phyloP scores from a whole-genome alignment of 1,140 invertebrate genomes.

The Cotesia glomerata region DNA sequence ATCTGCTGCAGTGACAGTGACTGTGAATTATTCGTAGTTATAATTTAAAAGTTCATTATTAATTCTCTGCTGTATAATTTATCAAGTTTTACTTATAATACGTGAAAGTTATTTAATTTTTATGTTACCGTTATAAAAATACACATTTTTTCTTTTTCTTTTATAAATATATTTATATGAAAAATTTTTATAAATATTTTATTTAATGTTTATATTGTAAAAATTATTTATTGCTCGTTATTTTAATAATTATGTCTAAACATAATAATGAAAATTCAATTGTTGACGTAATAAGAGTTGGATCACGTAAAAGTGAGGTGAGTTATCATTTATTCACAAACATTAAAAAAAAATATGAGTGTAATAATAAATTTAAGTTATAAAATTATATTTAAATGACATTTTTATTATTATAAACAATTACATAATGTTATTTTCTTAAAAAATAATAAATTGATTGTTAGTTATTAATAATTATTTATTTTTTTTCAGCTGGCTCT shows the following conservation, averaged over 20 bases:
- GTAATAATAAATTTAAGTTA: not conserved
- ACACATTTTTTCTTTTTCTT: not conserved
- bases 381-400: too few relatives aligned
- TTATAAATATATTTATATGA: not conserved
- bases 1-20: conserved; percentile 55
- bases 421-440: not conserved
- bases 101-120: not conserved
- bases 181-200: not conserved
- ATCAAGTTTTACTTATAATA: not conserved
- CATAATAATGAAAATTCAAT: conserved; percentile 16
- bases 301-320: conserved; percentile 74
- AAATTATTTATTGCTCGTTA: not conserved
- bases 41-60: not conserved
- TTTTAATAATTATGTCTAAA: conserved; percentile 24
- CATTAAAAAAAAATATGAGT: not conserved
- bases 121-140: not conserved
- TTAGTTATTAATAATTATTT: not conserved
- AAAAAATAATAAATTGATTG: not conserved
- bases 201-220: conserved; percentile 2
- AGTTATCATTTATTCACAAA: conserved; percentile 33
- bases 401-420: too few relatives aligned
- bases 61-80: not conserved
- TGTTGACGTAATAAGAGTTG: conserved; percentile 65
- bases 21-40: conserved; percentile 41
- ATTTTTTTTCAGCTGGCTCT: conserved; percentile 71